Base-by-base conservation (phyloP, 2,888 invertebrate genomes). In the Adelognathus sp. region DNA sequence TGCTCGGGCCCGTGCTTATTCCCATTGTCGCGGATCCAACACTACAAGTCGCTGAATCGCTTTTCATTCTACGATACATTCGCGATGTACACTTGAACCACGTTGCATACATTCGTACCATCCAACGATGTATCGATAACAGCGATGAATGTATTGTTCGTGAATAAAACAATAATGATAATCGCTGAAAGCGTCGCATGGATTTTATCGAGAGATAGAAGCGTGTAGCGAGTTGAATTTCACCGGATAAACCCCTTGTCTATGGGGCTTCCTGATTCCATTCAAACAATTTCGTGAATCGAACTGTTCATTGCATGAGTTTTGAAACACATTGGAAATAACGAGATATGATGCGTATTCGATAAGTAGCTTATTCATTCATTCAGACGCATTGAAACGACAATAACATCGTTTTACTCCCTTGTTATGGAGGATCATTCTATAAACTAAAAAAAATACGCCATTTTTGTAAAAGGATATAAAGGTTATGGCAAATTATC, bases 21-120 rank as follows among this genome's bases (percentile, higher is more conserved):
- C 70, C 78, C 66, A 79, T 79, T 79, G 78, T 79, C 70, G 60
- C 70, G 60, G 66, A 67, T 70, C 41, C 29, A 64, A 29, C 56
- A 66, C 67, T 64, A 73, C 44, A 64, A 56, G 21, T 64, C 41
- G 52, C 52, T 39, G 64, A 56, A 64, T 63, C 72, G 63, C 64
- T 73, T 73, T 73, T 73, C 64, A 73, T 73, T 33, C 72, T 29
- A 39, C 39, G 14, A 11, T 41, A 39, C 29, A n/a, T n/a, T n/a
- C 0, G 52, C 39, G 54, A 54, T 54, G 52, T 67, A 67, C 67
- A 67, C 39, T 54, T 54, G 54, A 39, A 54, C 54, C 27, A 67
- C 36, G 33, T 3, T 11, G 41, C 29, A 73, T 56, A 64, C 64
- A 46, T 73, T n/a, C n/a, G n/a, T n/a, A n/a, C n/a, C 64, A 24